Base-by-base conservation (phyloP, 2,113 vertebrate genomes). In the Microcebus jonahi region DNA sequence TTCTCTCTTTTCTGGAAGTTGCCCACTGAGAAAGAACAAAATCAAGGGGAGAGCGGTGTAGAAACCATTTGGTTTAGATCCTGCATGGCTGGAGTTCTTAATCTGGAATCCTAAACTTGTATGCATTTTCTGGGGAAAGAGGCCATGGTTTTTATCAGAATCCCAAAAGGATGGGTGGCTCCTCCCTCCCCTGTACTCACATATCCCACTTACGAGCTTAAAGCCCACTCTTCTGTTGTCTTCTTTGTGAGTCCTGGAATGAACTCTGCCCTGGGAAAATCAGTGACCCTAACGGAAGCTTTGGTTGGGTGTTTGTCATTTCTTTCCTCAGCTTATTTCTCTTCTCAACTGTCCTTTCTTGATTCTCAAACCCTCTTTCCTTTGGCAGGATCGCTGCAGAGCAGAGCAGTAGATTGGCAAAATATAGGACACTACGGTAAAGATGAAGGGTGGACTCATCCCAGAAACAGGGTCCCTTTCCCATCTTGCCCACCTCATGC, bases 361-460 rank as follows among this genome's bases (percentile, higher is more conserved):
- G 98, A 98, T 98, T 98, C 97, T 99, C 86, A 98, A 98, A 98
- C 96, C 98, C 97, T 99, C 97, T 99, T 98, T 99, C 99, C 98
- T 99, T 98, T 98, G 99, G 99, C 99, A 99, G 99, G 99, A 99
- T 99, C 98, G 99, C 99, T 97, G 99, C 99, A 98, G 99, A 99
- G 99, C 99, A 99, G 98, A 99, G 99, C 99, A 99, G 99, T 99
- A 99, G 99, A 99, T 99, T 99, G 99, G 99, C 99, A 99, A 99
- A 99, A 98, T 99, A 99, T 99, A 99, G 99, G 98, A 99, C 99
- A 65, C 99, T 99, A 98, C 99, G 99, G 98, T 99, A 99, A 99
- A 99, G 96, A 97, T 75, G 84, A 94, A 97, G 96, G 99, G 98
- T 96, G 98, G 98, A 95, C 97, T 99, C 98, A 95, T 97, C 98